Evolutionary conservation across 2,888 invertebrate species (phyloP), one percentile per base, ranked within the genome.

Genomic region (Drosophila ezoana): DNA sequence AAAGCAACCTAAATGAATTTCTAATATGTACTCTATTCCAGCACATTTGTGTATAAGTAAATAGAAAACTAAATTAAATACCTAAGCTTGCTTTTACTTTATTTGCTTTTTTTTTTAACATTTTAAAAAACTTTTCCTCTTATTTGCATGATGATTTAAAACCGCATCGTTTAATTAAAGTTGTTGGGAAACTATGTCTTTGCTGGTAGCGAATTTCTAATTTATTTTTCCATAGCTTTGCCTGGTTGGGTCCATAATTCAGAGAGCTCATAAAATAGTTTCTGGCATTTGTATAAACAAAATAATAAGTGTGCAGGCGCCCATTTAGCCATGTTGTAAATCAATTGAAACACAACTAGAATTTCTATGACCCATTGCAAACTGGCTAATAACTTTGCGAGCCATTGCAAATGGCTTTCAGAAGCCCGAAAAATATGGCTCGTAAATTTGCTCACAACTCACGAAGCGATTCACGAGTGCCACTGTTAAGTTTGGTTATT

Each of bases 321-420:
- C 67, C 57, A 72, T 61, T 57, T 54, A 43, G 72, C 41, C 54
- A 49, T 33, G 64, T 66, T 60, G 63, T 84, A 84, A 84, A 84
- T 87, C 83, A 81, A 87, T 70, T 74, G 60, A 52, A 64, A 62
- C 60, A 53, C 58, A 79, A 67, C 69, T 69, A 64, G 64, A 66
- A 76, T 54, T 72, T 65, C 69, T 73, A 81, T 78, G 78, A 65
- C 64, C 66, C 69, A 61, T 60, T 76, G 68, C 77, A 33, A 74
- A 66, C 65, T 53, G 60, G 72, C 77, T 69, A 84, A 83, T 83
- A 86, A 84, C 81, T 87, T 79, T 76, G 56, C 58, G 51, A 61
- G 57, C 71, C 67, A 67, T 54, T 59, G 71, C 79, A 43, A 84
- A 63, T 70, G 64, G 65, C 52, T 60, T 41, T 23, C 45, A 53